Percentiles rank a stretch among this genome's conserved stretches.
These are phyloP conservation scores for Merops nubicus DNA, from an alignment of 2,113 vertebrate species.

Conservation along the genomic window DNA sequence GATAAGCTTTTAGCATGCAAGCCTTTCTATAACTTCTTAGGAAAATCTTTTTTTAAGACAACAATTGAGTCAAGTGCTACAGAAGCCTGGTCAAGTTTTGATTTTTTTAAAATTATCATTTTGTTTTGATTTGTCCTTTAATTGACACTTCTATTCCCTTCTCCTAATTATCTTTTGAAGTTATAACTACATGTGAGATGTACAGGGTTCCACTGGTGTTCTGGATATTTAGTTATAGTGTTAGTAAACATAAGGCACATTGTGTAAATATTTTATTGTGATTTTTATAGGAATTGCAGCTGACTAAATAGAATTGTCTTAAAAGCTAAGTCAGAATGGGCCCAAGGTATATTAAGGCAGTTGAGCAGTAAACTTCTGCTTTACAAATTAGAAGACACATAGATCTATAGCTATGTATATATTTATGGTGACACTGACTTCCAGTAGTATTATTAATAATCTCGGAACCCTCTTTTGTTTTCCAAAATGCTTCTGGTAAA, in stretches of 20 bases:
- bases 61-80: neutral
- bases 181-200: neutral
- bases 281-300: neutral
- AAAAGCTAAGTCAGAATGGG: neutral
- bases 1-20: neutral
- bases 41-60: neutral
- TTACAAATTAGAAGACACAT: neutral
- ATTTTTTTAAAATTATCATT: neutral
- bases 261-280: neutral
- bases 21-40: neutral
- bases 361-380: neutral
- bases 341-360: neutral
- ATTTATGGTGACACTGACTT: neutral
- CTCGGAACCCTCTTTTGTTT: neutral
- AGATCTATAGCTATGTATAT: neutral
- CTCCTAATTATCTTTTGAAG: neutral
- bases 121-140: neutral
- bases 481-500: neutral
- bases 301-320: neutral
- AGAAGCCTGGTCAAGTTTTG: neutral
- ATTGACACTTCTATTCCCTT: neutral
- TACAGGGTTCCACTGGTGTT: neutral
- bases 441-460: neutral
- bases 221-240: neutral
- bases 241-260: neutral